Conservation (phyloP, 2,888 invertebrate genomes). For the Furcula furcula region DNA sequence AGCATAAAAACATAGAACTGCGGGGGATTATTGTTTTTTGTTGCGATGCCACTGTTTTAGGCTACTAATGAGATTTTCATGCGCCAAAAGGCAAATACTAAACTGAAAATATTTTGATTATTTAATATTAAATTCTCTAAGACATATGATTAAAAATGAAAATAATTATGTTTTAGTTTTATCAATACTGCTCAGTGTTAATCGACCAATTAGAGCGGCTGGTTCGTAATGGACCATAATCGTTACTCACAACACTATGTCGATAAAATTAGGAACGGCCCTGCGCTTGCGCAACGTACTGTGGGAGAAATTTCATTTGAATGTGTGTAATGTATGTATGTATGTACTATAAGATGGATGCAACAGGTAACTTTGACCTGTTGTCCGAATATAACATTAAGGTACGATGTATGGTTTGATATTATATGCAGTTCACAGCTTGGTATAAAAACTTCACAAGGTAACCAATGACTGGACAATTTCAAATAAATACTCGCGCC, state of each 20-base stretch:
- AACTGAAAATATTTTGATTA: not conserved
- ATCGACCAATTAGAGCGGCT: conserved; percentile 52
- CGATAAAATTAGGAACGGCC: conserved; percentile 57
- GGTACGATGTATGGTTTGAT: too few relatives aligned
- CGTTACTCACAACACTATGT: conserved; percentile 49
- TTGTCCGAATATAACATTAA: too few relatives aligned
- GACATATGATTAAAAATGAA: conserved; percentile 11
- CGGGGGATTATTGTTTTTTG: not conserved
- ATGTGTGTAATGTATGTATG: conserved; percentile 29
- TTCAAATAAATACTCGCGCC: too few relatives aligned
- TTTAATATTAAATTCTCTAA: conserved; percentile 5
- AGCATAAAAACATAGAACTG: not conserved
- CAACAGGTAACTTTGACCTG: conserved; percentile 20
- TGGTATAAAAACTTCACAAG: too few relatives aligned
- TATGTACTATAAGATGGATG: conserved; percentile 26
- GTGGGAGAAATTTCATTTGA: conserved; percentile 37
- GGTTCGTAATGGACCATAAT: conserved; percentile 55
- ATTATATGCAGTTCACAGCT: too few relatives aligned
- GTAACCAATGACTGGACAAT: too few relatives aligned
- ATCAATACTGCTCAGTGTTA: conserved; percentile 33
- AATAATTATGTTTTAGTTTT: conserved; percentile 29
- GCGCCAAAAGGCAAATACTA: not conserved
- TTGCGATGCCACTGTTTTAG: not conserved
- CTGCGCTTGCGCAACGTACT: conserved; percentile 46
- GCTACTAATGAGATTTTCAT: not conserved